Conservation (phyloP, 2,888 invertebrate genomes). For the Drosophila barbarae region DNA sequence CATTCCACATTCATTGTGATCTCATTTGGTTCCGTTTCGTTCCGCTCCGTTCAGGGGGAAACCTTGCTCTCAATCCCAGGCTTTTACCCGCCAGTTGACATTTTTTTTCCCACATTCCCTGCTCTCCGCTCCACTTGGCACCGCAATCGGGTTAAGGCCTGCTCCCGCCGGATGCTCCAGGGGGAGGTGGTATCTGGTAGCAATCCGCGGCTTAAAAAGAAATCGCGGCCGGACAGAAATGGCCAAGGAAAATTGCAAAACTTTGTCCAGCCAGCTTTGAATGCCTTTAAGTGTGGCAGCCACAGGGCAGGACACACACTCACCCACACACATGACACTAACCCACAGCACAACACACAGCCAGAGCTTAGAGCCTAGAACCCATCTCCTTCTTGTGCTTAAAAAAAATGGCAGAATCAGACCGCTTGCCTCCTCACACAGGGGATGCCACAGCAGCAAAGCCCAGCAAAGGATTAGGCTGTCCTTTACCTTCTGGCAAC, state of each 20-base stretch:
- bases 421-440: not conserved
- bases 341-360: not conserved
- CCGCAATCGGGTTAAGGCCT: slow-evolving; percentile 25
- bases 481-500: not conserved
- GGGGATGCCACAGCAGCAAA: not conserved
- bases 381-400: slow-evolving; percentile 19
- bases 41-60: not conserved
- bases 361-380: not conserved
- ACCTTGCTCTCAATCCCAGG: slow-evolving; percentile 30
- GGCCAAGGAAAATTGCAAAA: slow-evolving; percentile 63
- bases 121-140: slow-evolving; percentile 10
- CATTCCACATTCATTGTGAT: slow-evolving; percentile 24
- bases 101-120: slow-evolving; percentile 9
- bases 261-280: slow-evolving; percentile 54
- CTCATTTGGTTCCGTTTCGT: slow-evolving; percentile 8
- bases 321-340: slow-evolving; percentile 14
- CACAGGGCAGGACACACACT: slow-evolving; percentile 9
- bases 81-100: slow-evolving; percentile 23
- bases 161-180: slow-evolving; percentile 7
- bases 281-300: slow-evolving; percentile 54
- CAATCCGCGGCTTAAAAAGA: slow-evolving; percentile 41
- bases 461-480: not conserved
- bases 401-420: slow-evolving; percentile 61
- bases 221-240: slow-evolving; percentile 58
- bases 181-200: not conserved